Conservation (phyloP, 2,888 invertebrate species). For the Lumbricus terrestris region DNA sequence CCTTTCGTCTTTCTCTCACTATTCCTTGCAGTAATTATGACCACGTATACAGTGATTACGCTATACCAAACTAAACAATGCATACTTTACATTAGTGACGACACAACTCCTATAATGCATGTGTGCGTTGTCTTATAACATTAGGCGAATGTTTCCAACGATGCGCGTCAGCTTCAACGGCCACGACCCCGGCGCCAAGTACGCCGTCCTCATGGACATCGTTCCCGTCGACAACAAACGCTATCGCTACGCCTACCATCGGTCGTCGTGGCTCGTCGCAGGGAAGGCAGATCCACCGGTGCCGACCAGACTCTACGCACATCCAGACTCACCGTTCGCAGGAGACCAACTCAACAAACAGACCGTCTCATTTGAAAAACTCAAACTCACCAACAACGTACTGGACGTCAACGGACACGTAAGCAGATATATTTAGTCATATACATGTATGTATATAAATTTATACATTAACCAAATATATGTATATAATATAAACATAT, state of each 20-base stretch:
- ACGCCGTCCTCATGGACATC: constrained; percentile 91
- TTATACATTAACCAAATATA: too few species aligned
- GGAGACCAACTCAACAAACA: constrained; percentile 89
- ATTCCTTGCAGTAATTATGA: too few species aligned
- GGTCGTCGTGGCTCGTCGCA: constrained; percentile 95
- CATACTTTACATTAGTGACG: too few species aligned
- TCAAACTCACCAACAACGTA: constrained; percentile 96
- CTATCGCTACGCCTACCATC: constrained; percentile 85
- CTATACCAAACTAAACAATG: too few species aligned
- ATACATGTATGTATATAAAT: too few species aligned
- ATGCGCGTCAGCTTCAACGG: constrained; percentile 80
- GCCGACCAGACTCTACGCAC: constrained; percentile 89
- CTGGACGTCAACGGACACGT: constrained; percentile 66
- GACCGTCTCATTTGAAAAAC: constrained; percentile 96
- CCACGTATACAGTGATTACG: too few species aligned
- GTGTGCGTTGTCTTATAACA: neutral
- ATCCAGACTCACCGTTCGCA: constrained; percentile 93
- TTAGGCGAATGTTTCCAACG: constrained; percentile 97
- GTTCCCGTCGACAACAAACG: constrained; percentile 94
- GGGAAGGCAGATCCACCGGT: constrained; percentile 90
- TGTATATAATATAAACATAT: too few species aligned
- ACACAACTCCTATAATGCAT: neutral
- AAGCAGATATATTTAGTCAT: too few species aligned
- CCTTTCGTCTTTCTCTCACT: too few species aligned
- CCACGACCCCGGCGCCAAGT: constrained; percentile 62